Percentiles rank a stretch among this genome's conserved stretches.
Evolutionary conservation across 2,797 vertebrate genomes (phyloP).

Genomic region (Ctenopoma multispine): DNA sequence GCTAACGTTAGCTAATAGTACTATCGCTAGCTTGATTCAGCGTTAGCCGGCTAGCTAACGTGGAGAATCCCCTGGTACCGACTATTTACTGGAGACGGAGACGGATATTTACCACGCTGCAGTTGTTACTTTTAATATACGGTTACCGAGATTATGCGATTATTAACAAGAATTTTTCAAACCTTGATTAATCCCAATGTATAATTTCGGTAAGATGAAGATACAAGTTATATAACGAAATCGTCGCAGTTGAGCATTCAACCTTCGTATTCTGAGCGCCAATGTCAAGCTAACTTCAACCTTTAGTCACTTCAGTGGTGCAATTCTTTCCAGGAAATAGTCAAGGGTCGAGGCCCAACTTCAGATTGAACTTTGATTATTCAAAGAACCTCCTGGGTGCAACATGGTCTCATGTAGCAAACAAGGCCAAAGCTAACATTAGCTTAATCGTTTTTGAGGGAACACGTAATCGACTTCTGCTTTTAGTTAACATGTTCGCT

Average conservation of each 20-base stretch:
- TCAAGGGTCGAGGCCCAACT: conserved; percentile 51
- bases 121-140: background rate
- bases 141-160: fast-evolving
- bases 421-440: background rate
- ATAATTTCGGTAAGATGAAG: fast-evolving
- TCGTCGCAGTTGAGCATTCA: fast-evolving
- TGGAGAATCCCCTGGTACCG: conserved; percentile 31
- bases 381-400: conserved; percentile 15
- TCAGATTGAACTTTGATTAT: conserved; percentile 61
- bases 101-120: conserved; percentile 29
- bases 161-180: fast-evolving
- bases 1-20: conserved; percentile 10
- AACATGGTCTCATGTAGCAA: background rate
- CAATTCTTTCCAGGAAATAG: conserved; percentile 30
- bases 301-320: background rate
- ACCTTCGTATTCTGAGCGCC: background rate
- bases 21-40: background rate
- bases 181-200: fast-evolving
- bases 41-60: conserved; percentile 56
- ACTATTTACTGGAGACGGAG: conserved; percentile 60
- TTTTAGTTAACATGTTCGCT: fast-evolving
- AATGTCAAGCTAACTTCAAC: conserved; percentile 1
- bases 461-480: fast-evolving
- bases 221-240: background rate
- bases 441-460: background rate